phyloP scores from a whole-genome alignment of 2,888 invertebrate genomes.

The Neoaliturus tenellus region DNA sequence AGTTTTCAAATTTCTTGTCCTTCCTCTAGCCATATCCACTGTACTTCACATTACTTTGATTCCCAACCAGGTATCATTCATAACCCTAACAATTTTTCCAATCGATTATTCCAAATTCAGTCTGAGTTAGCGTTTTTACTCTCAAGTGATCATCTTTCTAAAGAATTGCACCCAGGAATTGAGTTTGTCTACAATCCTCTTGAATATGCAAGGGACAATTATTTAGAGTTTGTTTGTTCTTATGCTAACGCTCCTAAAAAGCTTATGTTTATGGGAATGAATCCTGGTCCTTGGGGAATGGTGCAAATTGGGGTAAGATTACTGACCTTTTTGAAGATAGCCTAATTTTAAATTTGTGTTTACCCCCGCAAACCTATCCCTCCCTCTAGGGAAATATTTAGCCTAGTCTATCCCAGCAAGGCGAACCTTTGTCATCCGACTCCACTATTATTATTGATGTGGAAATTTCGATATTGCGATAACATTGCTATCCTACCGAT shows the following conservation, averaged over 20 bases:
- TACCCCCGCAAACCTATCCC: too few relatives aligned
- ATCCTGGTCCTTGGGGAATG: constrained; percentile 98
- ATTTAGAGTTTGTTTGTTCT: constrained; percentile 84
- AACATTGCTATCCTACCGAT: too few relatives aligned
- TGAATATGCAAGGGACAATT: constrained; percentile 87
- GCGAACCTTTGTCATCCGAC: too few relatives aligned
- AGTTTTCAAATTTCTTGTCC: too few relatives aligned
- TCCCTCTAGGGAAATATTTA: too few relatives aligned
- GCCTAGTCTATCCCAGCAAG: too few relatives aligned
- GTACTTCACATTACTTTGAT: background rate
- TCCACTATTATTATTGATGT: too few relatives aligned
- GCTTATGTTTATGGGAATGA: constrained; percentile 94
- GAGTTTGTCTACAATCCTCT: constrained; percentile 89
- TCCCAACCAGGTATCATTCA: background rate
- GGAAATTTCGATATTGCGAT: too few relatives aligned
- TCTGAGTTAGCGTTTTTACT: constrained; percentile 6
- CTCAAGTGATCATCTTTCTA: background rate
- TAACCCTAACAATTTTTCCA: background rate
- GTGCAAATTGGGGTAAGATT: constrained; percentile 90
- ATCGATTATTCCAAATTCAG: background rate
- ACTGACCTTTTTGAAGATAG: background rate
- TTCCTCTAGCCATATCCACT: too few relatives aligned
- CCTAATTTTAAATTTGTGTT: background rate
- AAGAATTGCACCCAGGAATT: constrained; percentile 74
- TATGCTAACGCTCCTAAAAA: constrained; percentile 81